These are phyloP conservation scores for Drosophila paulistorum DNA, from an alignment of 1,140 invertebrate species.

Conservation along the genomic window DNA sequence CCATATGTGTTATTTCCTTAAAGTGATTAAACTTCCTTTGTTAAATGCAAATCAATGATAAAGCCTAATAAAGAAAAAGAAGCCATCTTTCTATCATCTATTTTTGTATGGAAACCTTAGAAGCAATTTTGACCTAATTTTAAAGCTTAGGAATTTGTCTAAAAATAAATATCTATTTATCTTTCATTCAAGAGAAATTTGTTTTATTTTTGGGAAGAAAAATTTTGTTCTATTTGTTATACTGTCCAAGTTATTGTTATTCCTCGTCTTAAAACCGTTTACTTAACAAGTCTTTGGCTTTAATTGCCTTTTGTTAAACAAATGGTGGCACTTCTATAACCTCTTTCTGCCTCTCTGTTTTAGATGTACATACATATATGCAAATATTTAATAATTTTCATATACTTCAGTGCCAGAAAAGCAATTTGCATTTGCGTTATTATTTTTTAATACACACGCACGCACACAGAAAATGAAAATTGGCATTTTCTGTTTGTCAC, in stretches of 20 bases:
- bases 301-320: conserved; percentile 47
- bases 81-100: neutral
- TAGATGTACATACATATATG: conserved; percentile 39
- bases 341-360: neutral
- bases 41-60: too few species aligned
- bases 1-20: too few species aligned
- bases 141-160: neutral
- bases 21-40: too few species aligned
- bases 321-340: neutral
- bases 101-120: neutral
- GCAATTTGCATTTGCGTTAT: conserved; percentile 57
- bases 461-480: conserved; percentile 26
- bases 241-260: too few species aligned
- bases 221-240: too few species aligned
- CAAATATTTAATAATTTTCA: conserved; percentile 62
- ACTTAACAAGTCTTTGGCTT: conserved; percentile 8
- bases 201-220: neutral
- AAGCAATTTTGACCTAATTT: neutral
- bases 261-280: neutral
- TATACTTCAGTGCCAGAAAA: conserved; percentile 50
- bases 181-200: neutral
- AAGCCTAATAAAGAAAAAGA: neutral
- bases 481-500: conserved; percentile 53
- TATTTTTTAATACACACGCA: conserved; percentile 21
- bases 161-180: neutral